phyloP scores from a whole-genome alignment of 2,888 invertebrate genomes.

The Agrochola macilenta region DNA sequence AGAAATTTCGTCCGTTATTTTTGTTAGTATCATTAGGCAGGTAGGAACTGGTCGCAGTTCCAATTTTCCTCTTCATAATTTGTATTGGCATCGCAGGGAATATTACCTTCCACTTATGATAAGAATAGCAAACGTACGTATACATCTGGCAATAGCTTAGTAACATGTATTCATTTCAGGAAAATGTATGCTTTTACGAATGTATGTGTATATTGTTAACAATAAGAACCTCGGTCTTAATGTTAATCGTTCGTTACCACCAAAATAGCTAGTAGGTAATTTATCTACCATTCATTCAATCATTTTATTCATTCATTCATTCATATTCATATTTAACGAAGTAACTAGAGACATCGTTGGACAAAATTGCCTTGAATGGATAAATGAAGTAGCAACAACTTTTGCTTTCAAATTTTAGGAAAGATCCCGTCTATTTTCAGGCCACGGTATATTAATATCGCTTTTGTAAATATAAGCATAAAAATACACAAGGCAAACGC shows the following conservation, averaged over 20 bases:
- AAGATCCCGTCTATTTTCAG: background rate
- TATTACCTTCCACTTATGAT: constrained; percentile 16
- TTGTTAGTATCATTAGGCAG: constrained; percentile 16
- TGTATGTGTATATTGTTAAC: background rate
- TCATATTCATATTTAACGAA: background rate
- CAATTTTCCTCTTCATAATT: constrained; percentile 46
- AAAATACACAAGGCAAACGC: too few relatives aligned
- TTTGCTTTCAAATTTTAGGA: background rate
- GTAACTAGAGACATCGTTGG: background rate
- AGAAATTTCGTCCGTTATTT: constrained; percentile 4
- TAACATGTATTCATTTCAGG: constrained; percentile 10
- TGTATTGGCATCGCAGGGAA: constrained; percentile 30
- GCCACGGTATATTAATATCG: background rate
- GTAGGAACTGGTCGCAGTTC: constrained; percentile 16
- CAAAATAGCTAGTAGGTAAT: background rate
- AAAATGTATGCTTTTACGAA: background rate
- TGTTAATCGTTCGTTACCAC: too few relatives aligned
- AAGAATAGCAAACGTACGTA: constrained; percentile 27
- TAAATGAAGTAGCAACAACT: background rate
- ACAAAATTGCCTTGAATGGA: background rate
- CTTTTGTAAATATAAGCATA: background rate
- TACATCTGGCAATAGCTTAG: background rate
- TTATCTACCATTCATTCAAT: background rate
- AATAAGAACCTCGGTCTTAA: too few relatives aligned
- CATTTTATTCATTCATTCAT: too few relatives aligned